These are phyloP conservation scores for Spisula solida DNA, from an alignment of 2,888 invertebrate genomes.

Conservation along the genomic window DNA sequence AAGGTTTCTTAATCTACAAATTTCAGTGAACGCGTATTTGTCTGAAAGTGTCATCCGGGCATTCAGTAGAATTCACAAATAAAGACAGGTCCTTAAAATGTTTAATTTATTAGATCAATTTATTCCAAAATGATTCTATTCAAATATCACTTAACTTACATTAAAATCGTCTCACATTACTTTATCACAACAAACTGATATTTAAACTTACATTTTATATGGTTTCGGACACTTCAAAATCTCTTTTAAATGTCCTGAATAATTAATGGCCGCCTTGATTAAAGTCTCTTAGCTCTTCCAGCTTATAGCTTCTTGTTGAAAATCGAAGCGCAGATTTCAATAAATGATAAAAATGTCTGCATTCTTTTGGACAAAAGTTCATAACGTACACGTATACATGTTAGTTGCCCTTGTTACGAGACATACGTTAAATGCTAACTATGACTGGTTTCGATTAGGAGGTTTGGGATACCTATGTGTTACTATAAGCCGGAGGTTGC, in stretches of 20 bases:
- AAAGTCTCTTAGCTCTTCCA: not conserved
- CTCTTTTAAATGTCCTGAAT: constrained; percentile 34
- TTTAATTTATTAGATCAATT: constrained; percentile 18
- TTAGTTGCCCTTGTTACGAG: too few relatives aligned
- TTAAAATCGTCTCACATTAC: not conserved
- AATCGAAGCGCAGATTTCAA: not conserved
- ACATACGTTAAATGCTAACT: too few relatives aligned
- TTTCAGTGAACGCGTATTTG: not conserved
- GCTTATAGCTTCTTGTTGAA: not conserved
- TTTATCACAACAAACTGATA: constrained; percentile 29
- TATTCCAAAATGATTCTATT: not conserved
- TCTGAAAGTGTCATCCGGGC: not conserved
- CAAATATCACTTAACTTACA: not conserved
- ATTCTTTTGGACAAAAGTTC: too few relatives aligned
- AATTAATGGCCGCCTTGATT: constrained; percentile 42
- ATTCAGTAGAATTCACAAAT: constrained; percentile 1
- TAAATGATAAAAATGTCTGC: too few relatives aligned
- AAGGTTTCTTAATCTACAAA: too few relatives aligned
- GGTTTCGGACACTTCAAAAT: constrained; percentile 37
- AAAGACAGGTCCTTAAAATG: not conserved
- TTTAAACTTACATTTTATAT: constrained; percentile 29
- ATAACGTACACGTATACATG: too few relatives aligned
- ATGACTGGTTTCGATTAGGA: too few relatives aligned
- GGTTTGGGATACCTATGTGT: too few relatives aligned
- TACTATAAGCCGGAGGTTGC: too few relatives aligned